phyloP scores from a whole-genome alignment of 2,888 invertebrate genomes.

The Mellilla xanthometata region DNA sequence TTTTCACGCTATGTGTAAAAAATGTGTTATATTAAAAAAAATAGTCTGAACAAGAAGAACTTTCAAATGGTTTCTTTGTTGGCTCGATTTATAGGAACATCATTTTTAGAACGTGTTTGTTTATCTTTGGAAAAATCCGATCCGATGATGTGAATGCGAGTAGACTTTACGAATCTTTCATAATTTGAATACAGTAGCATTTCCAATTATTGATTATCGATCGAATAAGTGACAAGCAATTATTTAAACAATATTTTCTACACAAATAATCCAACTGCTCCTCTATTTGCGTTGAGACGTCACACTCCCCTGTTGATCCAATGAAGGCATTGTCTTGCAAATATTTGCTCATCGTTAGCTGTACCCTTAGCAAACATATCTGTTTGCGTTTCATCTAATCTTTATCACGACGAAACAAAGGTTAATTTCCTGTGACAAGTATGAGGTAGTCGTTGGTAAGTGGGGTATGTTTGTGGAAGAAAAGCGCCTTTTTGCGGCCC shows the following conservation, averaged over 20 bases:
- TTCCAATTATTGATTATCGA: too few species aligned
- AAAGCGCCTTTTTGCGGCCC: conserved; percentile 17
- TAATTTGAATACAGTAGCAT: too few species aligned
- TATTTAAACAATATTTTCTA: neutral
- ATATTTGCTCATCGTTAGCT: conserved; percentile 67
- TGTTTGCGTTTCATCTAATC: conserved; percentile 20
- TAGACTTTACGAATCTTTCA: too few species aligned
- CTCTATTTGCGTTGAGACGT: conserved; percentile 39
- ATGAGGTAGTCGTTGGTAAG: neutral
- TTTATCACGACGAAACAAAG: conserved; percentile 19
- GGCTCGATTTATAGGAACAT: too few species aligned
- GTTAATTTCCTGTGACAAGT: conserved; percentile 4
- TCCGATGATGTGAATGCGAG: too few species aligned
- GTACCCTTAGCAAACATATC: conserved; percentile 18
- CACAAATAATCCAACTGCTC: conserved; percentile 29
- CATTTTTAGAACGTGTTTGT: too few species aligned
- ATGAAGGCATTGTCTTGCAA: conserved; percentile 53
- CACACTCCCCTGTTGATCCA: conserved; percentile 54
- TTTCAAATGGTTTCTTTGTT: too few species aligned
- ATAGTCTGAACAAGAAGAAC: too few species aligned
- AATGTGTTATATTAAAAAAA: too few species aligned
- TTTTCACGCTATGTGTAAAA: too few species aligned
- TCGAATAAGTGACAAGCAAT: neutral
- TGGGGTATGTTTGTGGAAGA: conserved; percentile 12
- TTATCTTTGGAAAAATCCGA: too few species aligned